Conservation (phyloP, 2,113 vertebrate species). For the Quiscalus mexicanus region DNA sequence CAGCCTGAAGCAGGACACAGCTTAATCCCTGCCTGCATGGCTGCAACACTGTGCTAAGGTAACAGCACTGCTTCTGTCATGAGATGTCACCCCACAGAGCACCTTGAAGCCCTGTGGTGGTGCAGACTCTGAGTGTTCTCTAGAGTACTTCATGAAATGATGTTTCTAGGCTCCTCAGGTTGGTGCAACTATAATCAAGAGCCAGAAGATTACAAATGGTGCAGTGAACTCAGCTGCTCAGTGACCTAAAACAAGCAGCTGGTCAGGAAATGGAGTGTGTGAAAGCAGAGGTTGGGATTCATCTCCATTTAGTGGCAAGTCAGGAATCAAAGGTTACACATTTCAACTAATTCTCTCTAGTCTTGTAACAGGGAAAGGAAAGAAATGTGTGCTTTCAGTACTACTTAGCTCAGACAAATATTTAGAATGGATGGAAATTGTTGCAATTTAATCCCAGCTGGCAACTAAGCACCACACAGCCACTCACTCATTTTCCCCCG, state of each 20-base stretch:
- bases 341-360: background rate
- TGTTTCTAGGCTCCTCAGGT: background rate
- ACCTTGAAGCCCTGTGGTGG: background rate
- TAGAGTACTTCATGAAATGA: fast-evolving
- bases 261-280: background rate
- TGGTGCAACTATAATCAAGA: background rate
- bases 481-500: background rate
- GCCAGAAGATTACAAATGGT: background rate
- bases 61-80: background rate
- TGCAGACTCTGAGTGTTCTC: background rate
- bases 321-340: background rate
- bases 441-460: background rate
- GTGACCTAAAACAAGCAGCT: background rate
- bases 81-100: background rate
- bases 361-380: background rate
- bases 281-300: background rate
- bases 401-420: background rate
- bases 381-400: background rate
- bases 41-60: background rate
- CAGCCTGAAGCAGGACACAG: background rate
- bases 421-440: background rate
- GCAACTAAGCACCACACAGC: background rate
- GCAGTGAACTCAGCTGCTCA: background rate
- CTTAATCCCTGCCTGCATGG: background rate
- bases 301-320: background rate